A percentile compares a stretch with the other conserved stretches of the same genome.
Evolutionary conservation across 2,888 invertebrate species (phyloP).

Genomic region (Tiphia femorata): DNA sequence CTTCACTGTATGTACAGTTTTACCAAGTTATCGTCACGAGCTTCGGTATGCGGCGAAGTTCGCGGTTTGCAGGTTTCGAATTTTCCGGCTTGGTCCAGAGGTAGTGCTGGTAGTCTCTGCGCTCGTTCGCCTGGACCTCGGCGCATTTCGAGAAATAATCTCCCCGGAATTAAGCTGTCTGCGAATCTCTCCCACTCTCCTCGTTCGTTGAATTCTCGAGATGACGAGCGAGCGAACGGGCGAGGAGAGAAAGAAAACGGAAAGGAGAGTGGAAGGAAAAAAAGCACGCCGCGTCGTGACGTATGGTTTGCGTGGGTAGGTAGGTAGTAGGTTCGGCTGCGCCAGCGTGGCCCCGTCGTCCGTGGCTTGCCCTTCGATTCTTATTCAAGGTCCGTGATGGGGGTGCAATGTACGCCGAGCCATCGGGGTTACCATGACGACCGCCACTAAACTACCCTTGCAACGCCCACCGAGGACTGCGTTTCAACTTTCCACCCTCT

Average conservation of each 20-base stretch:
- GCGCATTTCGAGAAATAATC: too few species aligned
- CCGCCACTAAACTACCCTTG: constrained; percentile 68
- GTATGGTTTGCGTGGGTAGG: constrained; percentile 1
- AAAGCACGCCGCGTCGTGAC: background rate
- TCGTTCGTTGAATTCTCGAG: too few species aligned
- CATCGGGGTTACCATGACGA: constrained; percentile 67
- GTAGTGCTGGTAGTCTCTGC: too few species aligned
- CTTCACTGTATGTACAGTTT: too few species aligned
- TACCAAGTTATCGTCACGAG: too few species aligned
- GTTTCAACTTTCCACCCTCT: constrained; percentile 60
- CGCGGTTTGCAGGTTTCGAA: too few species aligned
- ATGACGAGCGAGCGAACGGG: background rate
- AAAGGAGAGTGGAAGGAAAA: background rate
- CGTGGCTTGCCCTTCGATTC: constrained; percentile 63
- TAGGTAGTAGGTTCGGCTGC: too few species aligned
- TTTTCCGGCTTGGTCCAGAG: too few species aligned
- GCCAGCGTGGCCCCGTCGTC: constrained; percentile 45
- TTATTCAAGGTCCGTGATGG: constrained; percentile 66
- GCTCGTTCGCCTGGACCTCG: too few species aligned
- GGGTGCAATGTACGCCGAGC: constrained; percentile 64
- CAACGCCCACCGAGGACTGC: constrained; percentile 61
- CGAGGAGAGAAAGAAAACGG: background rate
- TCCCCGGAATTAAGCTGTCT: too few species aligned
- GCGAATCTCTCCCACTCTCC: background rate
- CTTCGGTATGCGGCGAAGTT: too few species aligned